A percentile compares a stretch with the other conserved stretches of the same genome.
These are phyloP conservation scores for Saimiri boliviensis DNA, from an alignment of 2,113 vertebrate species.

Conservation along the genomic window DNA sequence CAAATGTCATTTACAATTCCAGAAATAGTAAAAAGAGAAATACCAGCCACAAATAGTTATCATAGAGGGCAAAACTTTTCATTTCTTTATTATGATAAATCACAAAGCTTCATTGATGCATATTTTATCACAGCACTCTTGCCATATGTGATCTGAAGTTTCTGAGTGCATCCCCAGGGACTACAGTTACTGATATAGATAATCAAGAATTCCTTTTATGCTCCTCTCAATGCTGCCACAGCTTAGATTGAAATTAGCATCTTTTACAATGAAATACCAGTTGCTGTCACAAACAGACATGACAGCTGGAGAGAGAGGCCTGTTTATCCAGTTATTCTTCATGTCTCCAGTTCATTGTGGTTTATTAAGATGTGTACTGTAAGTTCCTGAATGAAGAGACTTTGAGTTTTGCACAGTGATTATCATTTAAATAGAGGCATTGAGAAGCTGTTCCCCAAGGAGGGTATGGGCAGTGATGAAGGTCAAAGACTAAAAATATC, in stretches of 20 bases:
- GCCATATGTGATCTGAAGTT: slow-evolving; percentile 87
- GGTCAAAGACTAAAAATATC: slow-evolving; percentile 66
- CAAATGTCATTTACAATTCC: neutral
- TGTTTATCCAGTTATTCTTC: slow-evolving; percentile 81
- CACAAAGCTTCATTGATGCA: slow-evolving; percentile 83
- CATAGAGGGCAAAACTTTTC: slow-evolving; percentile 77
- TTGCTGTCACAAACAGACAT: slow-evolving; percentile 83
- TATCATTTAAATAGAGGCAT: slow-evolving; percentile 52
- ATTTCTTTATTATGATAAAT: slow-evolving; percentile 84
- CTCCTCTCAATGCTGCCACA: slow-evolving; percentile 75
- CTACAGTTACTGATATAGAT: slow-evolving; percentile 82
- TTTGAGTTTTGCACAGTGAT: slow-evolving; percentile 13
- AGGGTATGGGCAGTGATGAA: neutral
- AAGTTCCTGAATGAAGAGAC: slow-evolving; percentile 71
- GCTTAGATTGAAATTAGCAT: slow-evolving; percentile 86
- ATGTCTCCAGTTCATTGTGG: slow-evolving; percentile 63
- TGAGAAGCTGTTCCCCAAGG: slow-evolving; percentile 53
- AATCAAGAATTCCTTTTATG: slow-evolving; percentile 88
- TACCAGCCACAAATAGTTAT: slow-evolving; percentile 80
- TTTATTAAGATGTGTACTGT: slow-evolving; percentile 73
- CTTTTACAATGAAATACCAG: slow-evolving; percentile 86
- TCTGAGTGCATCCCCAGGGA: slow-evolving; percentile 79
- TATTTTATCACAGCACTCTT: slow-evolving; percentile 87
- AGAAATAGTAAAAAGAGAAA: slow-evolving; percentile 61
- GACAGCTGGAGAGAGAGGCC: slow-evolving; percentile 82